Percentiles rank a stretch among this genome's conserved stretches.
These are phyloP conservation scores for Dichetophora obliterata DNA, from an alignment of 2,888 invertebrate genomes.

Conservation along the genomic window DNA sequence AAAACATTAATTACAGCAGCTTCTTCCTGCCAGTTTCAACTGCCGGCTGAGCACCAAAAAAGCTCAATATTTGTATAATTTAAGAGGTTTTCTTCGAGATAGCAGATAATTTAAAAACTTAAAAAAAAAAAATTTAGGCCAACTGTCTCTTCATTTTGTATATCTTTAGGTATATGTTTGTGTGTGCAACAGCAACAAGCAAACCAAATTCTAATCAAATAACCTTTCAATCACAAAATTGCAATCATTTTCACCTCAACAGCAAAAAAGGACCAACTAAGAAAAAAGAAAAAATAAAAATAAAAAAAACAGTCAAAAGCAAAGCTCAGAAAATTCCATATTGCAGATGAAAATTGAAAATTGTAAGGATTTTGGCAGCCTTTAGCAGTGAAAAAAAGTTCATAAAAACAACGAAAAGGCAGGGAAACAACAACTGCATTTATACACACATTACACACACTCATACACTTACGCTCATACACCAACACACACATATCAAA, in stretches of 20 bases:
- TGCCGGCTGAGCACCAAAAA: too few relatives aligned
- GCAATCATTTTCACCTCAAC: constrained; percentile 5
- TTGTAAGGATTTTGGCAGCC: not conserved
- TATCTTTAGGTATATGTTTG: too few relatives aligned
- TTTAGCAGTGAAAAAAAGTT: not conserved
- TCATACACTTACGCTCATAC: not conserved
- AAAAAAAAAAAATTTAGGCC: too few relatives aligned
- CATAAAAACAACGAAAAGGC: not conserved
- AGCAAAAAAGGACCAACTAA: too few relatives aligned
- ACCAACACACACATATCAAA: not conserved
- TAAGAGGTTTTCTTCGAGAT: too few relatives aligned
- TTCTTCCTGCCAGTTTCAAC: too few relatives aligned
- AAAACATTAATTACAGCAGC: too few relatives aligned
- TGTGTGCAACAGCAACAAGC: too few relatives aligned
- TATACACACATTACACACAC: not conserved
- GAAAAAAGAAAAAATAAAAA: not conserved
- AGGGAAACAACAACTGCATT: not conserved
- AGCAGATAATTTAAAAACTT: too few relatives aligned
- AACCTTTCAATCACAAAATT: constrained; percentile 3
- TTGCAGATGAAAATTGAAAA: too few relatives aligned
- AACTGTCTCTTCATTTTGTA: too few relatives aligned
- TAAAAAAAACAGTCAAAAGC: not conserved
- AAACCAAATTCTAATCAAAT: not conserved
- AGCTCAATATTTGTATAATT: too few relatives aligned
- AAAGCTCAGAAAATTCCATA: not conserved